phyloP scores from a whole-genome alignment of 2,113 vertebrate genomes.

The Catagonus wagneri region DNA sequence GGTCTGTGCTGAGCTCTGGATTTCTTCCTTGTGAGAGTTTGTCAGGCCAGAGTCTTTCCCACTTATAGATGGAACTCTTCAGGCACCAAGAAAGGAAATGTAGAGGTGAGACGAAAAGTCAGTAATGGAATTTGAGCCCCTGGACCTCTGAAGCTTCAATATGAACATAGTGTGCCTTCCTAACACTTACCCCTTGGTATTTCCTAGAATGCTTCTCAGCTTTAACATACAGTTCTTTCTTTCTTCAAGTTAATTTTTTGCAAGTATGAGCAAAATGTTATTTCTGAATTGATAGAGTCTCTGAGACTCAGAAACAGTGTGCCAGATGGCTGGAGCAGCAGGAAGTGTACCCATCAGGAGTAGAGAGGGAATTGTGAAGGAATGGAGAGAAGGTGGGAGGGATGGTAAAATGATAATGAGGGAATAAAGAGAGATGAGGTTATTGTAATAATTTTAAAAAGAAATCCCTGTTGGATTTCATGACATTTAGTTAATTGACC shows the following conservation, averaged over 20 bases:
- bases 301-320: slow-evolving; percentile 24
- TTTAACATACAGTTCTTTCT: slow-evolving; percentile 16
- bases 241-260: slow-evolving; percentile 55
- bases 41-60: not conserved
- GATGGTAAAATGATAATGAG: not conserved
- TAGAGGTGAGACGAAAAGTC: not conserved
- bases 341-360: slow-evolving; percentile 41
- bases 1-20: not conserved
- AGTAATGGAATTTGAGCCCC: not conserved
- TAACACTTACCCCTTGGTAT: not conserved
- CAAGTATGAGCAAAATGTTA: slow-evolving; percentile 42
- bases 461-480: slow-evolving; percentile 25
- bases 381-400: not conserved
- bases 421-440: not conserved
- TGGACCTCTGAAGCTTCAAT: not conserved
- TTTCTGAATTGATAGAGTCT: slow-evolving; percentile 65
- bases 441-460: not conserved
- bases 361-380: slow-evolving; percentile 55
- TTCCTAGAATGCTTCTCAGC: slow-evolving; percentile 1
- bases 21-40: slow-evolving; percentile 29
- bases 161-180: not conserved
- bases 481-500: slow-evolving; percentile 41
- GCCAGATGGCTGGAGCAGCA: slow-evolving; percentile 71
- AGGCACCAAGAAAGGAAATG: not conserved
- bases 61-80: not conserved